phyloP scores from a whole-genome alignment of 2,797 vertebrate species.

The Rhinatrema bivittatum region DNA sequence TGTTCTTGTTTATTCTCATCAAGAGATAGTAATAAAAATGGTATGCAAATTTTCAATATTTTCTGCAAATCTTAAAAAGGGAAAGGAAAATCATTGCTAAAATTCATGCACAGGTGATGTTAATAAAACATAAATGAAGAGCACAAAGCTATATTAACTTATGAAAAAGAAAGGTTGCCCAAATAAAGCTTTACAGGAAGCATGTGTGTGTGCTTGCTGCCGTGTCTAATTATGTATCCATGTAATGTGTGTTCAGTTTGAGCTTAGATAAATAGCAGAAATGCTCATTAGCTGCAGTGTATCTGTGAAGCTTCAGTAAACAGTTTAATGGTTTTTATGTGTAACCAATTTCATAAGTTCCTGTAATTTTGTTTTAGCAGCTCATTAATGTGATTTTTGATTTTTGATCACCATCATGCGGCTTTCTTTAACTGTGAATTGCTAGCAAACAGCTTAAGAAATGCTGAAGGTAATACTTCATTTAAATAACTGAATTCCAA shows the following conservation, averaged over 20 bases:
- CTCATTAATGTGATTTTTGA: slow-evolving; percentile 75
- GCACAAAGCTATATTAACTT: slow-evolving; percentile 62
- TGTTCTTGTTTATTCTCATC: too few relatives aligned
- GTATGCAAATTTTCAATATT: slow-evolving; percentile 29
- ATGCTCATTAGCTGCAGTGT: slow-evolving; percentile 70
- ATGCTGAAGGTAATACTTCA: slow-evolving; percentile 30
- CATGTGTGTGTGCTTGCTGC: slow-evolving; percentile 60
- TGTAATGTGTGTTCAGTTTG: slow-evolving; percentile 73
- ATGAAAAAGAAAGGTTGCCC: slow-evolving; percentile 71
- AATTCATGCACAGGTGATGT: slow-evolving; percentile 51
- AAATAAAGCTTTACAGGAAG: slow-evolving; percentile 70
- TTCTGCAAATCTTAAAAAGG: slow-evolving; percentile 25
- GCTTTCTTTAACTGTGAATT: slow-evolving; percentile 48
- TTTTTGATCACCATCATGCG: slow-evolving; percentile 60
- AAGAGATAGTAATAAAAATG: slow-evolving; percentile 34
- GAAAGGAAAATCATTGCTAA: slow-evolving; percentile 37
- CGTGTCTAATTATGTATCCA: slow-evolving; percentile 74
- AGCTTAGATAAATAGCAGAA: slow-evolving; percentile 74
- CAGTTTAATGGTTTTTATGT: slow-evolving; percentile 75
- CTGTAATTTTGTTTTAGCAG: slow-evolving; percentile 66
- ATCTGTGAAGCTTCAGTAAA: slow-evolving; percentile 73
- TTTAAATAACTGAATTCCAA: slow-evolving; percentile 16
- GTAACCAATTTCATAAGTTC: slow-evolving; percentile 73
- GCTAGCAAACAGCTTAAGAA: slow-evolving; percentile 29
- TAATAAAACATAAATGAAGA: slow-evolving; percentile 59